Base-by-base conservation (phyloP, 2,797 vertebrate genomes). In the Eulemur coronatus region DNA sequence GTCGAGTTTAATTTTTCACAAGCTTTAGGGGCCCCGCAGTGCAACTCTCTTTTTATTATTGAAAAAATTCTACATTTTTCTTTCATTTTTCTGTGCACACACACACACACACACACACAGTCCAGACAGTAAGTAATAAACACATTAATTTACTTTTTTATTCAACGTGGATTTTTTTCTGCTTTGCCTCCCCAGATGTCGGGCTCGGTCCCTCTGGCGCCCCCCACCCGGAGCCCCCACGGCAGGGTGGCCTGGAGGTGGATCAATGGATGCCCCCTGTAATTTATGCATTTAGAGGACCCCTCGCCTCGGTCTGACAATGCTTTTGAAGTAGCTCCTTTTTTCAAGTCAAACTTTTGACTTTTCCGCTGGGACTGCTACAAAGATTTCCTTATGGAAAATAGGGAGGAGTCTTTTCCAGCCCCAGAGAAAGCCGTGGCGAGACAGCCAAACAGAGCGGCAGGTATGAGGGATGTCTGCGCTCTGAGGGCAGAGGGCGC, bases 1-100 rank as follows among this genome's bases (percentile, higher is more conserved):
- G 99, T 99, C 99, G 99, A 99, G 99, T 99, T 99, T 99, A 99
- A 99, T 99, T 99, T 99, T 99, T 99, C 99, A 99, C 99, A 99
- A 99, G 99, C 99, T 99, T 99, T 99, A 99, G 99, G 98, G 98
- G 99, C 99, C 99, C 99, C 98, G 99, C 98, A 99, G 99, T 99
- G 99, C 98, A 98, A 98, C 99, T 98, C 99, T 98, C 98, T 99
- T 99, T 99, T 98, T 99, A 99, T 99, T 99, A 99, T 99, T 99
- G 84, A 98, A 99, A 98, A 98, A 98, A 99, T 98, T 99, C 98
- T 98, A 99, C 97, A 75, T 98, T 99, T 99, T 98, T 97, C 98
- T 98, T 99, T 99, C 98, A 98, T 98, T 98, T 98, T 97, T 96
- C 96, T 76, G 14, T 97, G 84, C 97, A 84, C 93, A 30, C 89